phyloP scores from a whole-genome alignment of 2,113 vertebrate genomes.

The Lamprotornis superbus region DNA sequence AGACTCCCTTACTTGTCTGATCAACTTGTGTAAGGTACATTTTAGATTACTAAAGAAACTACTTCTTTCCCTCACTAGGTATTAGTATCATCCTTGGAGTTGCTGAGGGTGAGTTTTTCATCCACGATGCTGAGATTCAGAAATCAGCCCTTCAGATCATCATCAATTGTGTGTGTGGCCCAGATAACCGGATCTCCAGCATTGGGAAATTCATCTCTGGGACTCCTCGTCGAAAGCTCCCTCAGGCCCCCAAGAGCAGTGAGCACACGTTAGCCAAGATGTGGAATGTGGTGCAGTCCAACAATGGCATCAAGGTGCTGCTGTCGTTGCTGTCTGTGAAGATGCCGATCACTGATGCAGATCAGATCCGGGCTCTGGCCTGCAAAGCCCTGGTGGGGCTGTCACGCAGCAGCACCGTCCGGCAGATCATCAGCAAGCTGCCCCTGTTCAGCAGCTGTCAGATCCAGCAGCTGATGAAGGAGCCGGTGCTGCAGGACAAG shows the following conservation, averaged over 20 bases:
- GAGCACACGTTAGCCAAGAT: constrained; percentile 94
- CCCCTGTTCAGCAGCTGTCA: constrained; percentile 97
- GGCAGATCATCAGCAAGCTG: constrained; percentile 98
- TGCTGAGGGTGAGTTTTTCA: constrained; percentile 96
- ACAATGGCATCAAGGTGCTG: constrained; percentile 98
- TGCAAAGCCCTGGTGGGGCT: constrained; percentile 96
- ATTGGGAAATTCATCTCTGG: constrained; percentile 96
- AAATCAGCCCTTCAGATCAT: constrained; percentile 98
- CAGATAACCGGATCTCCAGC: constrained; percentile 93
- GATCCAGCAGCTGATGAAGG: constrained; percentile 99
- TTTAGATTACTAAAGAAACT: not conserved
- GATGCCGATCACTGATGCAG: constrained; percentile 97
- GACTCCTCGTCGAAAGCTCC: constrained; percentile 88
- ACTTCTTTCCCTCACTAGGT: constrained; percentile 70
- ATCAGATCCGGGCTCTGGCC: constrained; percentile 93
- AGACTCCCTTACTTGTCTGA: not conserved
- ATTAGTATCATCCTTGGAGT: constrained; percentile 98
- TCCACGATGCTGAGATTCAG: constrained; percentile 98
- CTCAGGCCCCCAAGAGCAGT: constrained; percentile 85
- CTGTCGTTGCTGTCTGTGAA: constrained; percentile 93
- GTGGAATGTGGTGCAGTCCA: constrained; percentile 99
- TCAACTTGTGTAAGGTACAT: not conserved
- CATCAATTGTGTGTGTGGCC: constrained; percentile 97
- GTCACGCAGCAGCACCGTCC: constrained; percentile 88
- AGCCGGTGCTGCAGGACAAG: constrained; percentile 97